A percentile compares a stretch with the other conserved stretches of the same genome.
Conservation (phyloP, 2,113 vertebrate species). For the Micronycteris hirsuta region DNA sequence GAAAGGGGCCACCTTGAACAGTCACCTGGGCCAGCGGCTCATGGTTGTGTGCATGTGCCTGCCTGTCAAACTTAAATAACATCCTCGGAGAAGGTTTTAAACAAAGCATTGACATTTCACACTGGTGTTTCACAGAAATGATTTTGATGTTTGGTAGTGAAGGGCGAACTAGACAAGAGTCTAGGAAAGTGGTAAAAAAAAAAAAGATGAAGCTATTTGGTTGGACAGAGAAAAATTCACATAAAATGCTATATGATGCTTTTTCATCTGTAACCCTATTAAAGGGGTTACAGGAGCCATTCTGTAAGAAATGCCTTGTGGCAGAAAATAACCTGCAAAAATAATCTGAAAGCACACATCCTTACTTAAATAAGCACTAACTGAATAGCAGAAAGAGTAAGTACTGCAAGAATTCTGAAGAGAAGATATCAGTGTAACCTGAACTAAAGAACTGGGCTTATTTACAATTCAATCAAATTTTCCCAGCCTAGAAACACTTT, state of each 20-base stretch:
- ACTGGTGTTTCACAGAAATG: background rate
- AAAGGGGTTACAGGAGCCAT: background rate
- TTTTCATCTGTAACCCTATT: background rate
- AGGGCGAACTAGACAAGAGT: background rate
- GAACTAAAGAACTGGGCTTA: background rate
- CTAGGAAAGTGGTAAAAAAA: background rate
- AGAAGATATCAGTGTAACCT: background rate
- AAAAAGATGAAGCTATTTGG: background rate
- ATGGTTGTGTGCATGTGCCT: fast-evolving
- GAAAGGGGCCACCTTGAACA: background rate
- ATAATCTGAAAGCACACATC: background rate
- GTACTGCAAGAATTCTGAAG: background rate
- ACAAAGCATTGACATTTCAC: background rate
- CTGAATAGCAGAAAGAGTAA: background rate
- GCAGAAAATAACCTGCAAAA: background rate
- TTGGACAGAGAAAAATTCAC: background rate
- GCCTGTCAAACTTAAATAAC: background rate
- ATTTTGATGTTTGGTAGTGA: background rate
- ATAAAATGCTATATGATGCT: background rate
- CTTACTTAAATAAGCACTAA: background rate
- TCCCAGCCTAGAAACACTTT: background rate
- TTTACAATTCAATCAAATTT: background rate
- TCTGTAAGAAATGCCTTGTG: background rate
- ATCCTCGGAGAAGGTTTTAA: background rate
- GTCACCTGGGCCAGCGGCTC: background rate